Evolutionary conservation across 2,113 vertebrate species (phyloP).

Genomic region (Charadrius vociferus): DNA sequence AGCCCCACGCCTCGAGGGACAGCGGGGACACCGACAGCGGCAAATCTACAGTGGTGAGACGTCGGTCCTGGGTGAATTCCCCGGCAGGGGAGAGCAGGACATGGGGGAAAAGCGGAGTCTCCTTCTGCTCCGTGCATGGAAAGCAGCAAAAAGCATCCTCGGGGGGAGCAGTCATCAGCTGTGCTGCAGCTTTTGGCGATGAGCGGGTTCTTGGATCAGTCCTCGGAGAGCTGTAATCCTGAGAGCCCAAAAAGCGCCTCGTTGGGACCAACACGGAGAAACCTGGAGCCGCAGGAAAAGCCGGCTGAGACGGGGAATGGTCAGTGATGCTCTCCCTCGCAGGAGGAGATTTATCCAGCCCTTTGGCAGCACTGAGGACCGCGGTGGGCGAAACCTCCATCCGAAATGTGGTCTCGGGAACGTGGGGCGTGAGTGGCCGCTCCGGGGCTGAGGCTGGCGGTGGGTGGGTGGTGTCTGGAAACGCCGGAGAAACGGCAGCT

Average conservation of each 20-base stretch:
- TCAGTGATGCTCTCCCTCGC: not conserved
- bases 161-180: not conserved
- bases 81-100: not conserved
- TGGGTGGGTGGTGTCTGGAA: too few relatives aligned
- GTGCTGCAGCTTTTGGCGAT: not conserved
- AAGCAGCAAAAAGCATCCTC: not conserved
- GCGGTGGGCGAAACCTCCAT: not conserved
- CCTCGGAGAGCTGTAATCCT: not conserved
- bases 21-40: not conserved
- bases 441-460: too few relatives aligned
- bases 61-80: not conserved
- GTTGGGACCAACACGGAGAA: not conserved
- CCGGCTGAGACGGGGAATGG: not conserved
- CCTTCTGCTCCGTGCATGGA: not conserved
- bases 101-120: not conserved
- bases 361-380: not conserved
- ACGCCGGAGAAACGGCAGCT: too few relatives aligned
- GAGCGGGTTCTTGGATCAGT: not conserved
- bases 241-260: not conserved
- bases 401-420: not conserved
- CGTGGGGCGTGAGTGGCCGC: fast-evolving
- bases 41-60: not conserved
- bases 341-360: not conserved
- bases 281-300: not conserved
- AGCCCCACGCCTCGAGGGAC: not conserved